Evolutionary conservation across 1,140 invertebrate genomes (phyloP), one percentile per base, ranked within the genome.

Genomic region (Drosophila sucinea): DNA sequence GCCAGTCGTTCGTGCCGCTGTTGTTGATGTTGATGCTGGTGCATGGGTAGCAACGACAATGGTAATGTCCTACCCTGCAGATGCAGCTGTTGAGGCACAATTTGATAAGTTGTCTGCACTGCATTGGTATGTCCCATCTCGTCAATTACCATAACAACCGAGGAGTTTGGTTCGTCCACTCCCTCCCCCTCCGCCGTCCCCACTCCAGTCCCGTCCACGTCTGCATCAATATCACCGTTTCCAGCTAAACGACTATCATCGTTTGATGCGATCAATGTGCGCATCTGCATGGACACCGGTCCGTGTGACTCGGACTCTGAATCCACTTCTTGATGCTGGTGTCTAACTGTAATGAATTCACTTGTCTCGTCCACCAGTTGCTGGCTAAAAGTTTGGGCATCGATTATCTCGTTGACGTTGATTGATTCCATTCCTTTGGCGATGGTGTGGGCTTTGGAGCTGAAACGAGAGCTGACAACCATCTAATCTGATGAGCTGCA

Each of bases 371-470:
- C 92, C 92, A 94, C 73, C 44, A 92, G 60, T 90, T 93, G 93
- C 92, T 94, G 93, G 91, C 92, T 93, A 90, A 94, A 93, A 90
- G 94, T 92, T 92, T 94, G 94, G 86, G 94, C 93, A 93, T 95
- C 94, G 90, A 94, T 93, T 93, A 95, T 94, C 86, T 94, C 94
- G 90, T 93, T 94, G 92, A 95, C 94, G 90, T 93, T 94, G 92
- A 95, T 94, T 90, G 94, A 94, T 92, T 95, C 94, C 94, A 95
- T 95, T 73, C 76, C 89, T 68, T 60, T 35, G 5, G 25, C 51
- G 8, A 30, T 38, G 35, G 11, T 1, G 11, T 29, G 25, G 40
- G 60, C 30, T 57, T 35, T 23, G 56, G 56, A 33, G 56, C 56
- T 35, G 17, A 23, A 35, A 35, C 41, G 27, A 62, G 40, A 51